phyloP scores from a whole-genome alignment of 2,888 invertebrate genomes.

The Agonopterix alstromeriana region DNA sequence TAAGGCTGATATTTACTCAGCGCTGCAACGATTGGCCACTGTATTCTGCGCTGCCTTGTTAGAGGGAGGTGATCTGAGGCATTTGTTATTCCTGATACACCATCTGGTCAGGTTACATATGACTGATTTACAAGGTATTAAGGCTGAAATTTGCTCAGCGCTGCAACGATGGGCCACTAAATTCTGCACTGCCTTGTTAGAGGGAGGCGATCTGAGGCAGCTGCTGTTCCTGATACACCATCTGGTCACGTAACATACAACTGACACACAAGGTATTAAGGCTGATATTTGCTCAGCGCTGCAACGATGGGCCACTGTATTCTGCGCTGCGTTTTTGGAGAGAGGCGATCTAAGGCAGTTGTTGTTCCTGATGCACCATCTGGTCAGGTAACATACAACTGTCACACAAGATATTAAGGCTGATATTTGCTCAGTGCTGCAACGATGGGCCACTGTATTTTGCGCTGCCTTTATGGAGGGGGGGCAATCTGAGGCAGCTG shows the following conservation, averaged over 20 bases:
- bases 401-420: no score
- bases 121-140: no score
- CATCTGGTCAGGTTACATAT: slow-evolving; percentile 46
- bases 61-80: slow-evolving; percentile 38
- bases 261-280: no score
- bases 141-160: no score
- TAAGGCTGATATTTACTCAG: slow-evolving; percentile 6
- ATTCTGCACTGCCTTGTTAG: no score
- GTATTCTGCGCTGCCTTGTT: slow-evolving; percentile 29
- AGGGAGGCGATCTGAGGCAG: no score
- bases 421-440: slow-evolving; percentile 24
- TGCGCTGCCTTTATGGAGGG: slow-evolving; percentile 36
- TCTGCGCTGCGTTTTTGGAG: slow-evolving; percentile 39
- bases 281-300: no score
- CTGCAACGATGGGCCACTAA: no score
- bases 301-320: slow-evolving; percentile 50
- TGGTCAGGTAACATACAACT: slow-evolving; percentile 38
- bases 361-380: slow-evolving; percentile 52
- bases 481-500: slow-evolving; percentile 42
- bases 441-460: slow-evolving; percentile 54
- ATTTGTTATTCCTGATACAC: slow-evolving; percentile 53
- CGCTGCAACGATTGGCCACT: slow-evolving; percentile 54
- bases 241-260: no score
- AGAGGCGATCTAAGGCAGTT: slow-evolving; percentile 43
- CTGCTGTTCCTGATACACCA: no score